A percentile compares a stretch with the other conserved stretches of the same genome.
These are phyloP conservation scores for Adoxophyes honmai DNA, from an alignment of 1,140 invertebrate species.

Conservation along the genomic window DNA sequence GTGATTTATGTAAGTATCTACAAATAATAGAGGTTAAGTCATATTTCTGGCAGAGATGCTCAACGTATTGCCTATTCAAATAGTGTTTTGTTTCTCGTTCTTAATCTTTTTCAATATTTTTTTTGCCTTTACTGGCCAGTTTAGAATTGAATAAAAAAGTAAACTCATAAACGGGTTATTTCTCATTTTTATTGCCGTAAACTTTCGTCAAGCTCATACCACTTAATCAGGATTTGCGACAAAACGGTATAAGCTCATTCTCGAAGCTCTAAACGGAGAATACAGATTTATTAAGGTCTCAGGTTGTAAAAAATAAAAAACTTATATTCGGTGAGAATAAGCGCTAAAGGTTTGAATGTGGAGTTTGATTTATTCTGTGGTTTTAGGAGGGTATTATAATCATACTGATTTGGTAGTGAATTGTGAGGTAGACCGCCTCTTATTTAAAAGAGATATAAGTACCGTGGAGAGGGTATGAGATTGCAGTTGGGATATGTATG, in stretches of 20 bases:
- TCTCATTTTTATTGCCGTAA: slow-evolving; percentile 14
- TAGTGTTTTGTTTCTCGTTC: no score
- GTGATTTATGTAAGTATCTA: no score
- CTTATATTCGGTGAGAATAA: slow-evolving; percentile 28
- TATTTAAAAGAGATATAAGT: no score
- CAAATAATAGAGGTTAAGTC: no score
- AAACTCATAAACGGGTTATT: slow-evolving; percentile 9
- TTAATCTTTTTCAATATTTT: no score
- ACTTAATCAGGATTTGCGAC: slow-evolving; percentile 39
- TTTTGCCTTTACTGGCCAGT: no score
- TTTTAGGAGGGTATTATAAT: slow-evolving; percentile 18
- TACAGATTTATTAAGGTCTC: slow-evolving; percentile 60
- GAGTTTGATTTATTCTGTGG: slow-evolving; percentile 32
- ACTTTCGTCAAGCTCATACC: slow-evolving; percentile 17
- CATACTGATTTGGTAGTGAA: not conserved
- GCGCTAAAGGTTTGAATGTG: slow-evolving; percentile 27
- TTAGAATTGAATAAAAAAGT: not conserved
- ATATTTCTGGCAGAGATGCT: no score
- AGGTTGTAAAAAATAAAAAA: slow-evolving; percentile 35
- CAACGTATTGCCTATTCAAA: no score
- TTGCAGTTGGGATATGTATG: no score
- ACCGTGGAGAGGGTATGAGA: no score
- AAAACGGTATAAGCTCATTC: slow-evolving; percentile 49
- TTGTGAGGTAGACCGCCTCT: no score
- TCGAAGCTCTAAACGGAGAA: slow-evolving; percentile 38